Evolutionary conservation across 2,797 vertebrate species (phyloP), one percentile per base, ranked within the genome.

Genomic region (Mareca strepera): DNA sequence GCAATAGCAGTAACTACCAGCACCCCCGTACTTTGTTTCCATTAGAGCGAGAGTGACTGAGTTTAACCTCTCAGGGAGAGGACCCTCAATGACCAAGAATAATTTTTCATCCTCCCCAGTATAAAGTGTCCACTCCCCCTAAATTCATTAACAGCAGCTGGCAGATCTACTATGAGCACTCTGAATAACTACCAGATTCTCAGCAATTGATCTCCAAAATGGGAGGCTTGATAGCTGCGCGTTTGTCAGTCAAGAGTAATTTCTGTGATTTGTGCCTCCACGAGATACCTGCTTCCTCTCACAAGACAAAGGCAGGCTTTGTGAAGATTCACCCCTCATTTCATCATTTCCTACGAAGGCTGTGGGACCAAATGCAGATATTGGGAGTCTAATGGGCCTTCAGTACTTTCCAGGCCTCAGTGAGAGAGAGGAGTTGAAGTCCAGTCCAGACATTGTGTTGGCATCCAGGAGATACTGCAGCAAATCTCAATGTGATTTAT

Each of bases 201-300:
- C 53, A 85, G 64, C 75, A 85, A 86, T 26, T 0, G 29, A 77
- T 82, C 70, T 93, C 55, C 60, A 91, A 70, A 93, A 63, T 29
- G 41, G 31, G 66, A 78, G 41, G 46, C 56, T 62, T 79, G 77
- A 72, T 75, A 64, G 37, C 59, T 84, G 67, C 2, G 0, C 22
- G 20, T 93, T 72, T 88, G 60, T 86, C 82, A 72, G 73, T 88
- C 88, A 93, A 81, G 89, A 87, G 72, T 72, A 53, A 92, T 83
- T 85, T 58, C 53, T 0, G 3, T 81, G 68, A 77, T 91, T 86
- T 82, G 31, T 92, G 66, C 17, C 31, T 86, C 50, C 22, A 9
- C 29, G 44, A 90, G 79, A 44, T 60, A 60, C 11, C 26, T 75
- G 8, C 48, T 81, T 46, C 37, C 50, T 33, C 14, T 83, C 9